Base-by-base conservation (phyloP, 2,888 invertebrate species). In the Calliopum simillimum region DNA sequence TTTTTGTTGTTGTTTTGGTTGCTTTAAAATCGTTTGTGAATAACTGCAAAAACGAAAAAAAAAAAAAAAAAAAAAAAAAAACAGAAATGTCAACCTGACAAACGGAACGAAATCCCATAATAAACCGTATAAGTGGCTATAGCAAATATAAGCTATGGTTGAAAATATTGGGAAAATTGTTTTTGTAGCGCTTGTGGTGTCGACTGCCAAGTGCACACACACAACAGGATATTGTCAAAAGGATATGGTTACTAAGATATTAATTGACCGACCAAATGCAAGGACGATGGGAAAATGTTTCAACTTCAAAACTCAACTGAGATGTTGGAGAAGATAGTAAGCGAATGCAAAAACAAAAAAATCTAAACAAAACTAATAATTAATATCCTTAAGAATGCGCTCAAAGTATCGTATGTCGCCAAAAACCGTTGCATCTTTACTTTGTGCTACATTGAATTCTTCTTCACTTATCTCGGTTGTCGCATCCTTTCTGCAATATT, bases 31-130 rank as follows among this genome's bases (percentile, higher is more conserved):
- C 33, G 5, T 64, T 41, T 43, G 16, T 53, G 64, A 33, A 65
- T 53, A 44, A 14, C 65, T 43, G 53, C 44, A 56, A 66, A 64
- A n/a, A n/a, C n/a, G n/a, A n/a, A n/a, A n/a, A n/a, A n/a, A n/a
- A n/a, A n/a, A n/a, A n/a, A n/a, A n/a, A 64, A 53, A 72, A 63
- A 46, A 64, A 53, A 72, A 63, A 46, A 70, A 72, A 72, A 74
- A 74, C 74, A 64, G 75, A 75, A 74, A 74, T 74, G 74, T 75
- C 69, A 74, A 73, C 71, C 73, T 73, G 71, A 75, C 70, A 71
- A 70, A 73, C 73, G 75, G 69, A 75, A 75, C 72, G 69, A 72
- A 75, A 71, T 72, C 70, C 51, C 44, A 68, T 72, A 69, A 71
- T 69, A 71, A 69, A 72, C 70, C 71, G 71, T 74, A 71, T 71